A percentile compares a stretch with the other conserved stretches of the same genome.
These are phyloP conservation scores for Chrysomallon squamiferum DNA, from an alignment of 1,140 invertebrate species.

Conservation along the genomic window DNA sequence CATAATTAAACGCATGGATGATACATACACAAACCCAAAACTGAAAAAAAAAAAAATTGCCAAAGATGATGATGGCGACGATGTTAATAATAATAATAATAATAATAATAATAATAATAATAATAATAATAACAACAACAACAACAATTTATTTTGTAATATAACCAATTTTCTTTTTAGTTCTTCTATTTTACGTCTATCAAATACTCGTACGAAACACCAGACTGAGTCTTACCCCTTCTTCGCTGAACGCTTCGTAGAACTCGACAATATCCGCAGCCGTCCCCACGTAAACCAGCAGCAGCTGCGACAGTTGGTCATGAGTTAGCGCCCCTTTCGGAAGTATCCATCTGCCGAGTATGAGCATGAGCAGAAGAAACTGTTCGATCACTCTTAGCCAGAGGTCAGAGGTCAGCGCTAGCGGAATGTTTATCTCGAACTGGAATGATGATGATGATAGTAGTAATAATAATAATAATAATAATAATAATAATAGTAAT, in stretches of 20 bases:
- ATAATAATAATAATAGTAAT: neutral
- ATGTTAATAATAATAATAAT: too few relatives aligned
- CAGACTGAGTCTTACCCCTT: slow-evolving; percentile 52
- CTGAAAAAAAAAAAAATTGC: too few relatives aligned
- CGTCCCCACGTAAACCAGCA: slow-evolving; percentile 79
- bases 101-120: too few relatives aligned
- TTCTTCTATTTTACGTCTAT: too few relatives aligned
- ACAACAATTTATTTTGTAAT: too few relatives aligned
- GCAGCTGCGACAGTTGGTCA: slow-evolving; percentile 88
- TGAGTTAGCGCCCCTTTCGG: slow-evolving; percentile 85
- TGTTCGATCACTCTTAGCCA: slow-evolving; percentile 89
- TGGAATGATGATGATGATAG: slow-evolving; percentile 8
- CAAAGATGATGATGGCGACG: too few relatives aligned
- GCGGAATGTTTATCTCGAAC: slow-evolving; percentile 49
- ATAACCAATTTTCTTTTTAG: too few relatives aligned
- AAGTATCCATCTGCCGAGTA: slow-evolving; percentile 85
- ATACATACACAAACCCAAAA: too few relatives aligned
- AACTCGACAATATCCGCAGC: slow-evolving; percentile 95
- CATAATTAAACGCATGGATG: too few relatives aligned
- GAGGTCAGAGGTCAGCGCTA: slow-evolving; percentile 42
- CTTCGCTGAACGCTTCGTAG: slow-evolving; percentile 83
- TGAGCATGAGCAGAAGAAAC: slow-evolving; percentile 85
- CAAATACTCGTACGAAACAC: too few relatives aligned
- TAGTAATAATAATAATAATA: neutral
- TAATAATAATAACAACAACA: too few relatives aligned